Evolutionary conservation across 2,113 vertebrate genomes (phyloP).

Genomic region (Amazona guildingii): DNA sequence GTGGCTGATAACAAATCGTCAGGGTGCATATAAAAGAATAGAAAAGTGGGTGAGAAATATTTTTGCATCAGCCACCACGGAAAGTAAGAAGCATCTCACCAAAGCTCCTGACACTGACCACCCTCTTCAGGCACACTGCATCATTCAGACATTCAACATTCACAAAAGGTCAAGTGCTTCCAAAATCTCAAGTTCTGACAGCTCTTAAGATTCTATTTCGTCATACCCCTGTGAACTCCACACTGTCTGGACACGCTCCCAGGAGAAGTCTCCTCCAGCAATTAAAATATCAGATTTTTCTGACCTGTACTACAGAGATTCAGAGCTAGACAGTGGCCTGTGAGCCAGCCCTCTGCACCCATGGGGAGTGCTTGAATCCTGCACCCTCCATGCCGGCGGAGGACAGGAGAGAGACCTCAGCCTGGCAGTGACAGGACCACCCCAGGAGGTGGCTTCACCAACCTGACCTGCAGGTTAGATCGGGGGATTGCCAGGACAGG

Average conservation of each 20-base stretch:
- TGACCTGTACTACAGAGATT: neutral
- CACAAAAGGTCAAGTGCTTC: neutral
- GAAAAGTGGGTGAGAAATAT: neutral
- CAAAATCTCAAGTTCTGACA: neutral
- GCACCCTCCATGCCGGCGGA: rapidly evolving
- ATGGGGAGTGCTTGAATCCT: rapidly evolving
- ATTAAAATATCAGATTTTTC: neutral
- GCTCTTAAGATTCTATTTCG: neutral
- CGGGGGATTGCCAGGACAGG: neutral
- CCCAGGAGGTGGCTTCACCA: rapidly evolving
- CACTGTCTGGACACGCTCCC: neutral
- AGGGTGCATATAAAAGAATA: slow-evolving; percentile 19
- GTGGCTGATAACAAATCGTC: slow-evolving; percentile 33
- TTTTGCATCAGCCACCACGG: neutral
- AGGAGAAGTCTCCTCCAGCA: neutral
- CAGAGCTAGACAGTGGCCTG: neutral
- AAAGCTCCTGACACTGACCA: neutral
- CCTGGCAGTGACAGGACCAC: rapidly evolving
- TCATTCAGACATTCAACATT: neutral
- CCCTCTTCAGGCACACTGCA: neutral
- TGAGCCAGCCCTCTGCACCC: rapidly evolving
- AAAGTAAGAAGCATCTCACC: neutral
- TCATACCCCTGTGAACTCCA: neutral
- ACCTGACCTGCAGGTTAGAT: neutral
- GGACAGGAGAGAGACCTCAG: neutral